Base-by-base conservation (phyloP, 2,888 invertebrate species). In the Cylindroiulus punctatus region DNA sequence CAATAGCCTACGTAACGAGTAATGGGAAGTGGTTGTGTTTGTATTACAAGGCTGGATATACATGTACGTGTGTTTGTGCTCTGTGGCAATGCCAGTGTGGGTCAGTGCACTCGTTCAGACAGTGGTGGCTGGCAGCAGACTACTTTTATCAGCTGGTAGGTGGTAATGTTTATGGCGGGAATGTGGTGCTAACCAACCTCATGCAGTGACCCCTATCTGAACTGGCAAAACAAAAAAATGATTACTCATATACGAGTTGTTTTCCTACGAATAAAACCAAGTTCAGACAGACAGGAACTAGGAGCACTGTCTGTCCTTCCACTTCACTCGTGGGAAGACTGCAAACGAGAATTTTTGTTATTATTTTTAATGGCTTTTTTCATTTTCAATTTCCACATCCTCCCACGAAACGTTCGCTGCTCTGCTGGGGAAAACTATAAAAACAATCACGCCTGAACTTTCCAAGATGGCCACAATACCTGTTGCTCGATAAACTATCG, bases 111-210 rank as follows among this genome's bases (percentile, higher is more conserved):
- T 76, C 76, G 76, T 30, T 30, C 76, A 76, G 76, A 76, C 76
- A 76, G 76, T 76, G 76, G 76, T 76, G 30, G 30, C 30, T 26
- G 76, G 30, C 30, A 76, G 76, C 76, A 76, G 76, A 76, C 76
- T 76, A 30, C 76, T 76, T 76, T 76, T 76, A 76, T 76, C 76
- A 76, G 76, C 76, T 76, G 76, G 76, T 76, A 76, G 76, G 76
- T 76, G 76, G 76, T 76, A 76, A 76, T 76, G 76, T 76, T 76
- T 76, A 76, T 76, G 76, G 76, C 76, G 76, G 76, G 76, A 76
- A 76, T 76, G 76, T 65, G 65, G 65, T 76, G 76, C 76, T 76
- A 76, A 76, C 76, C 76, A 76, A 76, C 76, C 76, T 76, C 76
- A 76, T 76, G 76, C 76, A 76, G 76, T 76, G 76, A 76, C 76